Percentiles rank a stretch among this genome's conserved stretches.
phyloP scores from a whole-genome alignment of 2,113 vertebrate genomes.

The Bettongia penicillata region DNA sequence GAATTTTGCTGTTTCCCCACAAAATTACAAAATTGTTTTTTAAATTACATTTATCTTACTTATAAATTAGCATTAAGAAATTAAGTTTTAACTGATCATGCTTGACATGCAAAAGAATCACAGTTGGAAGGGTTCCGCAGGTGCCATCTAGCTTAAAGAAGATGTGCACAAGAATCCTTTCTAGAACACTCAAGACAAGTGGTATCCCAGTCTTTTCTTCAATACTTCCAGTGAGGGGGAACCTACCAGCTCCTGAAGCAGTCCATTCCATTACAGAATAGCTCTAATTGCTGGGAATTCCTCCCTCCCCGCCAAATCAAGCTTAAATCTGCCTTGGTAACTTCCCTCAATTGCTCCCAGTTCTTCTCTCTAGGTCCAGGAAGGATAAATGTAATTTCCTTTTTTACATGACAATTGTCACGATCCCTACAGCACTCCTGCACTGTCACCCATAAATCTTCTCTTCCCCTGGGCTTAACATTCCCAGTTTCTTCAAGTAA shows the following conservation, averaged over 20 bases:
- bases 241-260: neutral
- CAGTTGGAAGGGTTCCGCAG: neutral
- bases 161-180: neutral
- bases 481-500: neutral
- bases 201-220: neutral
- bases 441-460: neutral
- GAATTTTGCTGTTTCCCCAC: constrained; percentile 1
- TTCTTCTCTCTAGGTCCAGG: neutral
- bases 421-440: no score
- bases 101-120: neutral
- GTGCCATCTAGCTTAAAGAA: neutral
- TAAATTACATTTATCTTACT: neutral
- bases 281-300: no score
- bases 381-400: neutral
- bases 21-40: neutral
- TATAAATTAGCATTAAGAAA: constrained; percentile 33
- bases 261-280: neutral
- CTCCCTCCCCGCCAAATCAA: no score
- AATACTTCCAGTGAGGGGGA: neutral
- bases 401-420: neutral
- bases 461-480: neutral
- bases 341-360: neutral
- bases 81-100: neutral
- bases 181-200: neutral
- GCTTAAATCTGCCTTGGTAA: neutral